Evolutionary conservation across 2,888 invertebrate species (phyloP).

Genomic region (Hermaeophaga mercurialis): DNA sequence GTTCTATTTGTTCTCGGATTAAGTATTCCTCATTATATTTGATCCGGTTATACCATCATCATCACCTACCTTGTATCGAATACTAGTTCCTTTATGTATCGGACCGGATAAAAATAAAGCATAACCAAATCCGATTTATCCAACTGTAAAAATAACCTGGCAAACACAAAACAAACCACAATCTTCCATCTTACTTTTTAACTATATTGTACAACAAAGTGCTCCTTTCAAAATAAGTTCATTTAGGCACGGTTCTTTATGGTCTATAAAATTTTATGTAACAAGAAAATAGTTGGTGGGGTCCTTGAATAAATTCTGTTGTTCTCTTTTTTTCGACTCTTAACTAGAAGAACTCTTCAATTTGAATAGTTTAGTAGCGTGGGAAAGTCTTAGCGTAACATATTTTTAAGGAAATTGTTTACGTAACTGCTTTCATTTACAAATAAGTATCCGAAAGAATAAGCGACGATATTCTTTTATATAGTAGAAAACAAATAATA

Average conservation of each 20-base stretch:
- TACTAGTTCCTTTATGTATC: no score
- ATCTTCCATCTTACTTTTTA: conserved; percentile 15
- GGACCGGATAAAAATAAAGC: background rate
- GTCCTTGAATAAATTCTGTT: conserved; percentile 17
- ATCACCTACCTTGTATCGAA: no score
- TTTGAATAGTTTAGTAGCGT: conserved; percentile 5
- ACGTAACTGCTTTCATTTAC: no score
- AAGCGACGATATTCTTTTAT: no score
- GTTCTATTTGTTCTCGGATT: no score
- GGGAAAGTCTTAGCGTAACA: no score
- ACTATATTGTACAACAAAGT: conserved; percentile 9
- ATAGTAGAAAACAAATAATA: no score
- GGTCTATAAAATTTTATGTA: conserved; percentile 27
- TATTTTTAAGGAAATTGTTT: no score
- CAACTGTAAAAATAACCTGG: background rate
- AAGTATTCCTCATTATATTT: no score
- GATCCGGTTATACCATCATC: no score
- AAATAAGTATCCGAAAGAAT: no score
- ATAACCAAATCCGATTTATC: background rate
- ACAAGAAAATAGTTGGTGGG: conserved; percentile 11
- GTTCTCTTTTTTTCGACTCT: conserved; percentile 18
- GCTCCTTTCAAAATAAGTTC: conserved; percentile 25
- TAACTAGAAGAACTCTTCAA: conserved; percentile 8
- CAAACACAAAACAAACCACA: background rate
- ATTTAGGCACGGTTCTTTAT: conserved; percentile 26